Percentiles rank a stretch among this genome's conserved stretches.
Conservation (phyloP, 2,888 invertebrate genomes). For the Clostera curtula region DNA sequence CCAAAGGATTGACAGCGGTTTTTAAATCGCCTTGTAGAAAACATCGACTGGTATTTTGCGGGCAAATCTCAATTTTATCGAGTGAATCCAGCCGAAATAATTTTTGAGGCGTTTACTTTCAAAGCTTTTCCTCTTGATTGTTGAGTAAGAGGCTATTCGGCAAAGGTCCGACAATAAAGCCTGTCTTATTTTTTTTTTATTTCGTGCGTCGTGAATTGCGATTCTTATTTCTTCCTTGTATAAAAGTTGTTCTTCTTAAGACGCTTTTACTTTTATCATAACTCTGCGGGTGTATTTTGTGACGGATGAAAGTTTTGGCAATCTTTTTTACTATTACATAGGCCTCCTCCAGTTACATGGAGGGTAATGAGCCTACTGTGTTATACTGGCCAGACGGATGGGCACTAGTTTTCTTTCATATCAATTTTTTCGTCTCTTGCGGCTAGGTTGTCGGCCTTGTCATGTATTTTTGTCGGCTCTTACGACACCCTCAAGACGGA, state of each 20-base stretch:
- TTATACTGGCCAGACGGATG: too few relatives aligned
- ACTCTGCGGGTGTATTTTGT: too few relatives aligned
- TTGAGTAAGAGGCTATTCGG: constrained; percentile 23
- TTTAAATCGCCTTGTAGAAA: constrained; percentile 41
- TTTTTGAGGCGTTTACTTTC: constrained; percentile 37
- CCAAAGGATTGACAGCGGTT: constrained; percentile 55
- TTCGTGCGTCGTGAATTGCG: constrained; percentile 12
- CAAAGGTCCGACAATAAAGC: constrained; percentile 18
- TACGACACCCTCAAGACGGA: too few relatives aligned
- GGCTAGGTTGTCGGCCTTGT: too few relatives aligned
- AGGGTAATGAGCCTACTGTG: too few relatives aligned
- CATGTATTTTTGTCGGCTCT: too few relatives aligned
- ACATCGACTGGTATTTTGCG: constrained; percentile 45
- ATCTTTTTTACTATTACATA: too few relatives aligned
- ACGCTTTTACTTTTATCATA: constrained; percentile 10
- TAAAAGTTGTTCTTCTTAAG: constrained; percentile 20
- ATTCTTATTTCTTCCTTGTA: constrained; percentile 22
- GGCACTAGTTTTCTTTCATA: too few relatives aligned
- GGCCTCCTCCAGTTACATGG: too few relatives aligned
- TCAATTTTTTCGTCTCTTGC: too few relatives aligned
- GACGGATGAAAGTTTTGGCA: too few relatives aligned
- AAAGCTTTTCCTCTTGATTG: constrained; percentile 29
- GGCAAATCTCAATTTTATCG: constrained; percentile 47
- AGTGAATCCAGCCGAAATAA: constrained; percentile 38
- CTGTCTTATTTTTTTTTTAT: constrained; percentile 18